Base-by-base conservation (phyloP, 2,797 vertebrate genomes). In the Molossus molossus region DNA sequence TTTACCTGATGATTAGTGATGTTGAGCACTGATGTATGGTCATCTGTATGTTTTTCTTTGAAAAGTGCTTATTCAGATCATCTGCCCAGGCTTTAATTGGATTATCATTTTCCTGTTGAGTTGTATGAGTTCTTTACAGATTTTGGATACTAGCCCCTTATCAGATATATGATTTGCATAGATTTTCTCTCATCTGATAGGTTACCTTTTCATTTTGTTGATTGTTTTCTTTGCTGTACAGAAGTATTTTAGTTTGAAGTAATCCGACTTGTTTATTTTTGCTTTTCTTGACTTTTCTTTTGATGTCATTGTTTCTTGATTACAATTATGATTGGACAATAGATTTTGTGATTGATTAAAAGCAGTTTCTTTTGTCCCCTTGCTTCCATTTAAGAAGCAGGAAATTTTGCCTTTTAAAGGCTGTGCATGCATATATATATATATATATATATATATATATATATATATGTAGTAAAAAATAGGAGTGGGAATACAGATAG, bases 371-470 rank as follows among this genome's bases (percentile, higher is more conserved):
- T 90, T 77, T 29, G 45, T 90, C 29, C 27, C 58, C 48, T 64
- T 21, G 18, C 2, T 13, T 40, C 10, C 10, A 33, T n/a, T 62
- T 92, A 40, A 84, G 70, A 88, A 77, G 33, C 83, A 27, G 45
- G 33, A 9, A 76, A 77, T 69, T 83, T 83, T n/a, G 86, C 45
- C 9, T 58, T 65, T 76, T 92, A 45, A 81, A 69, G 40, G 76
- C n/a, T 40, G 18, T 20, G 25, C 50, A 45, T 91, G n/a, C n/a
- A 91, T 33, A 82, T 60, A 33, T 33, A 33, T 33, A 33, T 75
- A n/a, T 82, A 33, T 80, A n/a, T n/a, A n/a, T n/a, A n/a, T n/a
- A n/a, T n/a, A n/a, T 91, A 91, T 33, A 82, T 60, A 33, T 33
- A 33, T 33, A 33, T 75, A n/a, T 82, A 33, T 80, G 9, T n/a